Base-by-base conservation (phyloP, 2,113 vertebrate genomes). In the Lampris megalopsis region DNA sequence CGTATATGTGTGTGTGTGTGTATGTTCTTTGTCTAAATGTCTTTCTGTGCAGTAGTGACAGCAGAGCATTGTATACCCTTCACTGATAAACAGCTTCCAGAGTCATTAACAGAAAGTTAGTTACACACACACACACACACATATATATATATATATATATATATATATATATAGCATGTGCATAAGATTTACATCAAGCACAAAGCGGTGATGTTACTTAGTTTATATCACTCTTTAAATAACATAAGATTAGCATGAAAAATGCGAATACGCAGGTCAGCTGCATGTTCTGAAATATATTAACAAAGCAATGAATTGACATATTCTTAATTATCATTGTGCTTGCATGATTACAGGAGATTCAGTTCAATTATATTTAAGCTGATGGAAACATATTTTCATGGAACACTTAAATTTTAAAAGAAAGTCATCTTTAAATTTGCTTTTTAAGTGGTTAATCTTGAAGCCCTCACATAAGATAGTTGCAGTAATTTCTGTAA, bases 81-180 rank as follows among this genome's bases (percentile, higher is more conserved):
- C 86, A 93, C 84, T 88, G 71, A 90, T 90, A 89, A 92, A 91
- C 83, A 87, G 84, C 90, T 88, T 85, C 81, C 71, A 85, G 66
- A 82, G 77, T 88, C 86, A 81, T 89, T 90, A 89, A 83, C 82
- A 88, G 72, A 77, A 78, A 76, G 75, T 89, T 85, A 75, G 84
- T 71, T 50, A 62, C 42, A 53, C 13, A 35, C 10, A 52, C 24
- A 67, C 53, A 72, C 11, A 45, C 70, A 47, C 54, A 45, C 49
- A 43, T 7, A 43, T n/a, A 57, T 35, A 71, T 11, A 66, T 43
- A 71, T 52, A 52, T 8, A 71, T 37, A 10, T n/a, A 45, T 43
- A 4, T 6, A 43, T 37, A 36, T 7, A 43, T n/a, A 57, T 35
- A 71, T 11, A 24, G 24, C 24, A 24, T 24, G 24, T 24, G 24